Evolutionary conservation across 2,113 vertebrate species (phyloP).

Genomic region (Microcebus ravelobensis): DNA sequence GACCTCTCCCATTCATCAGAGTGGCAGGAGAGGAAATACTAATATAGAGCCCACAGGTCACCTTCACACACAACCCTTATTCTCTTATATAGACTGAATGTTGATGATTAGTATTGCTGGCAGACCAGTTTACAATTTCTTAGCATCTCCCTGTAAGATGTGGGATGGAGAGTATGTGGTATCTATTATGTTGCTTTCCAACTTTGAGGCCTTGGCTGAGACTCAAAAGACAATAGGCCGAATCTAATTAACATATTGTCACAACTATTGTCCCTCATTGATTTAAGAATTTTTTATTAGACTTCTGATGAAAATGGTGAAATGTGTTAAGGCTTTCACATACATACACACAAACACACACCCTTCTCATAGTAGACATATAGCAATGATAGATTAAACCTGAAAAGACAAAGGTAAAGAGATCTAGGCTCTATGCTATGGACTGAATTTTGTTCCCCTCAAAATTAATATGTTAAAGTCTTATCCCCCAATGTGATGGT

Average conservation of each 20-base stretch:
- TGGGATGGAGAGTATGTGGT: neutral
- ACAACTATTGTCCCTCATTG: neutral
- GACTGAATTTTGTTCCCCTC: neutral
- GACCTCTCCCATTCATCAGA: neutral
- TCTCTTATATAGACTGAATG: neutral
- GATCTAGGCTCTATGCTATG: neutral
- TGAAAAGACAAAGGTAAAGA: neutral
- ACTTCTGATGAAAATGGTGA: slow-evolving; percentile 22
- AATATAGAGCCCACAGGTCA: neutral
- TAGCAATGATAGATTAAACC: neutral
- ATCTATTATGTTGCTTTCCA: neutral
- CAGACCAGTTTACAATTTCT: neutral
- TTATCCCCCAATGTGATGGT: neutral
- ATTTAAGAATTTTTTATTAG: neutral
- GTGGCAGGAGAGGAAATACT: neutral
- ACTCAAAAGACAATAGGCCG: neutral
- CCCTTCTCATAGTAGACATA: neutral
- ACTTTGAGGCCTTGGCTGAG: neutral
- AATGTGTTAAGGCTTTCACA: neutral
- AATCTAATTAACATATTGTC: neutral
- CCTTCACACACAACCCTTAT: neutral
- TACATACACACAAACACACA: neutral
- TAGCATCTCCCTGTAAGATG: neutral
- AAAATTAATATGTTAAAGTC: neutral
- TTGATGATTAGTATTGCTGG: neutral